A percentile compares a stretch with the other conserved stretches of the same genome.
Evolutionary conservation across 2,888 invertebrate species (phyloP).

Genomic region (Pachymerium ferrugineum): DNA sequence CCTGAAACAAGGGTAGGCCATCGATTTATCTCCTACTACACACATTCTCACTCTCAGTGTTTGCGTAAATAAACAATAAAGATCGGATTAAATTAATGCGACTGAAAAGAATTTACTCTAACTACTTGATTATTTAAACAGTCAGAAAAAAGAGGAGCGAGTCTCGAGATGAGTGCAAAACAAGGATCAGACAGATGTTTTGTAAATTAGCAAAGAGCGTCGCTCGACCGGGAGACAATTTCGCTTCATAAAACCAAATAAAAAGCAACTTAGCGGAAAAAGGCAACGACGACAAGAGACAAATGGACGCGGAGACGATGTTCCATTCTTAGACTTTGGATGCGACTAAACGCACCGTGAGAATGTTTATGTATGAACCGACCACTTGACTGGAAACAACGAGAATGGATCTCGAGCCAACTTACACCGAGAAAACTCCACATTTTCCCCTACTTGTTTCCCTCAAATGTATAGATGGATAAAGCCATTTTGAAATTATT

Average conservation of each 20-base stretch:
- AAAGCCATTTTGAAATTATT: too few relatives aligned
- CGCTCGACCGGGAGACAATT: constrained; percentile 16
- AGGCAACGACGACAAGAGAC: neutral
- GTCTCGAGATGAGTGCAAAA: neutral
- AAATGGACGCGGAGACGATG: constrained; percentile 18
- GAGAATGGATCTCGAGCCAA: constrained; percentile 3
- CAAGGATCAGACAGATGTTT: constrained; percentile 5
- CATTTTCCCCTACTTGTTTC: neutral
- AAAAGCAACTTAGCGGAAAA: constrained; percentile 24
- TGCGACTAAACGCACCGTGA: constrained; percentile 27
- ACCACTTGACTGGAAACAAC: constrained; percentile 22
- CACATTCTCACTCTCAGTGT: too few relatives aligned
- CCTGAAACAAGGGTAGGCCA: too few relatives aligned
- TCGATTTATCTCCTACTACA: too few relatives aligned
- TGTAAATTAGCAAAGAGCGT: constrained; percentile 1
- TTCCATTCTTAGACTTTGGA: constrained; percentile 7
- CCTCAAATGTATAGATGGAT: too few relatives aligned
- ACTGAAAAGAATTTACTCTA: too few relatives aligned
- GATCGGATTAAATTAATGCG: too few relatives aligned
- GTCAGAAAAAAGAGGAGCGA: neutral
- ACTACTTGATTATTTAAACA: too few relatives aligned
- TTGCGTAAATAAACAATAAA: too few relatives aligned
- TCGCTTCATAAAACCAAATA: constrained; percentile 25
- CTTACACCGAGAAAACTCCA: neutral
- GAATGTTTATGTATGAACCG: constrained; percentile 22